Evolutionary conservation across 2,113 vertebrate genomes (phyloP), one percentile per base, ranked within the genome.

Genomic region (Dicerorhinus sumatrensis): DNA sequence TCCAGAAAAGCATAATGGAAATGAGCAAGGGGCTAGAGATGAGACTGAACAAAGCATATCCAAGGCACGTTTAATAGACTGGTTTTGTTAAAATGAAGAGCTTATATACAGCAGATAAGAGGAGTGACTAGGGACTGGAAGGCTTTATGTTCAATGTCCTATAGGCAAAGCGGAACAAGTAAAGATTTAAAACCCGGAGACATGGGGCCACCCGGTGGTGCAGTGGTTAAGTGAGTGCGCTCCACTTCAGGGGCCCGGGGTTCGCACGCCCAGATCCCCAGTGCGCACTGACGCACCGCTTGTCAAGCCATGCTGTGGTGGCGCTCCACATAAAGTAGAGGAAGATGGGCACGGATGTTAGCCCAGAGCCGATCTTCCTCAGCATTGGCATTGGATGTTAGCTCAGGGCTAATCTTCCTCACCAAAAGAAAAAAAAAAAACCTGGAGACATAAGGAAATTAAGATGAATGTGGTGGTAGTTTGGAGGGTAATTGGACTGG

Each of bases 21-120:
- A 69, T 67, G 25, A 85, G 5, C 7, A 72, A 76, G 13, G 23
- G 31, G 6, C 65, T 86, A 29, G 29, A 75, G n/a, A 69, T 14
- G 56, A 80, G 58, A 79, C 81, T 33, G n/a, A 76, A 94, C 25
- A 63, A 94, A 91, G 62, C 25, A 17, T 82, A 91, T 36, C 81
- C 46, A 90, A 62, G 48, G 16, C 12, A 65, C 18, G 25, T 14
- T 77, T 65, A 91, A 56, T 36, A 56, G 48, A 73, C 27, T 84
- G 33, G 17, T 91, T 95, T 92, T 82, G 69, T 77, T 87, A 70
- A 86, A 95, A 91, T 48, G 29, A 85, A 81, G 87, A 70, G n/a
- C 27, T 89, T 27, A 33, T 42, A 29, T 39, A 39, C 46, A 91
- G 8, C 46, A 88, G 67, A 82, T 31, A 69, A 94, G 54, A 85